A percentile compares a stretch with the other conserved stretches of the same genome.
Evolutionary conservation across 2,888 invertebrate genomes (phyloP).

Genomic region (Drosophila rellima): DNA sequence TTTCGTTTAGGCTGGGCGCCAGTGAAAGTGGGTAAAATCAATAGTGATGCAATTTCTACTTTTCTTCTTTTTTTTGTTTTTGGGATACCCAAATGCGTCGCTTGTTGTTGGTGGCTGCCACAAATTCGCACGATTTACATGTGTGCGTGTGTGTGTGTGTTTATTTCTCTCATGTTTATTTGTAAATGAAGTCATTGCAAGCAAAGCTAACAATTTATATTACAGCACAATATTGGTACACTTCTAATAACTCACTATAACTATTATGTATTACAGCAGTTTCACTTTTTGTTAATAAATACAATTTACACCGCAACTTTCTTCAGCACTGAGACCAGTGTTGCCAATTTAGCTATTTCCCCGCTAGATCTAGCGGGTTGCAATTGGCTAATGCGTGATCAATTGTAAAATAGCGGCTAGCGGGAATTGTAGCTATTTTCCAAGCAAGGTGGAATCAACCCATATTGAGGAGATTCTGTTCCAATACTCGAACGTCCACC

Average conservation of each 20-base stretch:
- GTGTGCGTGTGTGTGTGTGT: constrained; percentile 22
- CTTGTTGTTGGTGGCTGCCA: constrained; percentile 7
- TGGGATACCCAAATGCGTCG: constrained; percentile 36
- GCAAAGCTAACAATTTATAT: neutral
- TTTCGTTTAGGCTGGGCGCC: constrained; percentile 30
- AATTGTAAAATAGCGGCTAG: too few relatives aligned
- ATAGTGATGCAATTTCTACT: constrained; percentile 70
- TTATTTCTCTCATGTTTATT: constrained; percentile 45
- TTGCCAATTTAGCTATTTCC: too few relatives aligned
- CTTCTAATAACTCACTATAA: constrained; percentile 50
- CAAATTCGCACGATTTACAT: constrained; percentile 44
- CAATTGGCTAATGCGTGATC: too few relatives aligned
- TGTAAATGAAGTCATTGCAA: constrained; percentile 8
- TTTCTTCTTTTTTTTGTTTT: constrained; percentile 27
- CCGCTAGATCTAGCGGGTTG: too few relatives aligned
- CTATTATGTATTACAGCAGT: constrained; percentile 48
- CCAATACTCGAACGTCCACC: too few relatives aligned
- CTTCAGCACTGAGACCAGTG: too few relatives aligned
- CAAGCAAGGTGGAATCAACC: too few relatives aligned
- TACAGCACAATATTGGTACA: neutral
- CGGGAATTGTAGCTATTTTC: too few relatives aligned
- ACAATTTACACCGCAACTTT: constrained; percentile 72
- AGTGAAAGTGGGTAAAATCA: constrained; percentile 83
- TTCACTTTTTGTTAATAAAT: constrained; percentile 60
- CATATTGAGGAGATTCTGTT: too few relatives aligned